phyloP scores from a whole-genome alignment of 2,888 invertebrate species.

The Harpagoxenus sublaevis region DNA sequence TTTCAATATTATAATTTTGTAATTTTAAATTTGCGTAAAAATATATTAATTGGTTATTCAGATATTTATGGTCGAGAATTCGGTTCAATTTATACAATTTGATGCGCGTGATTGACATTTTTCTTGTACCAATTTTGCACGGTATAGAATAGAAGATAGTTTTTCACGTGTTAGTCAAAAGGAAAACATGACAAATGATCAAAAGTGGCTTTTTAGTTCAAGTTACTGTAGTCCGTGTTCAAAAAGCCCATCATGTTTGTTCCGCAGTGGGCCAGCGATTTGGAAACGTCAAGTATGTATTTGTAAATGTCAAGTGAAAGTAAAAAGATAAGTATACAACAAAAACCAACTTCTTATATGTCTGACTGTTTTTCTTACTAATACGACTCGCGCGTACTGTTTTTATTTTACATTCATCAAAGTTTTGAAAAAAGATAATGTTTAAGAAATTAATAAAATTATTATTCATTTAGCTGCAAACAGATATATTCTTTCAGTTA shows the following conservation, averaged over 20 bases:
- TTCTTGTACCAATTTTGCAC: slow-evolving; percentile 49
- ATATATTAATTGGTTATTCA: slow-evolving; percentile 19
- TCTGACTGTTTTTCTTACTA: neutral
- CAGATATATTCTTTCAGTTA: neutral
- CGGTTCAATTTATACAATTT: slow-evolving; percentile 55
- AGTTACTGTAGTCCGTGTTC: neutral
- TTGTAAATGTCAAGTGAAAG: neutral
- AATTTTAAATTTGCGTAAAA: neutral
- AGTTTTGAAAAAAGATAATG: neutral
- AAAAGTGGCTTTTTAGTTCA: slow-evolving; percentile 14
- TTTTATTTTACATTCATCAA: neutral
- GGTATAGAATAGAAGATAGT: slow-evolving; percentile 1
- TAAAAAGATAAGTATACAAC: neutral
- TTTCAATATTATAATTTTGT: neutral
- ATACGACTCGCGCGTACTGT: neutral
- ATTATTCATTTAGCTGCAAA: neutral
- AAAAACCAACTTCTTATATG: neutral
- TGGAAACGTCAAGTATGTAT: slow-evolving; percentile 16
- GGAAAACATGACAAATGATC: slow-evolving; percentile 44
- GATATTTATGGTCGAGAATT: slow-evolving; percentile 27
- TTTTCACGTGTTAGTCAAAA: slow-evolving; percentile 35
- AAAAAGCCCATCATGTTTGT: slow-evolving; percentile 39
- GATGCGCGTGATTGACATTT: slow-evolving; percentile 57
- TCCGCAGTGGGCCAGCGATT: slow-evolving; percentile 33
- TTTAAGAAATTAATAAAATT: neutral